Evolutionary conservation across 2,113 vertebrate species (phyloP).

Genomic region (Callipepla californica): DNA sequence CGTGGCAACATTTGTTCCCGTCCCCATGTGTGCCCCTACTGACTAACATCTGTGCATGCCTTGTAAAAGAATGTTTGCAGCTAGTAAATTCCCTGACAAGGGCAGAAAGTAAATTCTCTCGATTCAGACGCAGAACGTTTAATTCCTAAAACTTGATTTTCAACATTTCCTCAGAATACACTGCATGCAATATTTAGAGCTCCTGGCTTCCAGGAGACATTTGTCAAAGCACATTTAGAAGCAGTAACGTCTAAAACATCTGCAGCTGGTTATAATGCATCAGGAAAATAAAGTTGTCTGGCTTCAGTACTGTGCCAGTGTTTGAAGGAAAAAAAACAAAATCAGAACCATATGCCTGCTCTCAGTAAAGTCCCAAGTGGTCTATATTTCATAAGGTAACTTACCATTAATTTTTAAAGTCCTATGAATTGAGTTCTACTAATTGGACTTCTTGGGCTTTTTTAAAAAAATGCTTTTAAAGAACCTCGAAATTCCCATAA

Average conservation of each 20-base stretch:
- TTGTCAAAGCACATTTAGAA: slow-evolving; percentile 54
- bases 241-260: slow-evolving; percentile 58
- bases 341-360: slow-evolving; percentile 46
- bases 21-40: neutral
- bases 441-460: slow-evolving; percentile 55
- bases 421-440: slow-evolving; percentile 40
- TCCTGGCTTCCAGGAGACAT: slow-evolving; percentile 50
- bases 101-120: slow-evolving; percentile 29
- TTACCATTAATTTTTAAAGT: slow-evolving; percentile 56
- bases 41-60: neutral
- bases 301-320: neutral
- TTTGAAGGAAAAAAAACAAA: neutral
- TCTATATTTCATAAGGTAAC: slow-evolving; percentile 51
- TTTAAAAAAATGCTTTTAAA: neutral
- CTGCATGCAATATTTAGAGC: slow-evolving; percentile 37
- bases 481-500: neutral
- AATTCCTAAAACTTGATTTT: slow-evolving; percentile 54
- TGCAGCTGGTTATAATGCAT: slow-evolving; percentile 58
- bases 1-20: neutral
- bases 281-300: slow-evolving; percentile 52
- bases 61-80: neutral
- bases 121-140: slow-evolving; percentile 6
- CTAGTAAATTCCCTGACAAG: neutral
- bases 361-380: slow-evolving; percentile 41
- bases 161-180: slow-evolving; percentile 29